These are phyloP conservation scores for Chaetops frenatus DNA, from an alignment of 2,113 vertebrate genomes.

Conservation along the genomic window DNA sequence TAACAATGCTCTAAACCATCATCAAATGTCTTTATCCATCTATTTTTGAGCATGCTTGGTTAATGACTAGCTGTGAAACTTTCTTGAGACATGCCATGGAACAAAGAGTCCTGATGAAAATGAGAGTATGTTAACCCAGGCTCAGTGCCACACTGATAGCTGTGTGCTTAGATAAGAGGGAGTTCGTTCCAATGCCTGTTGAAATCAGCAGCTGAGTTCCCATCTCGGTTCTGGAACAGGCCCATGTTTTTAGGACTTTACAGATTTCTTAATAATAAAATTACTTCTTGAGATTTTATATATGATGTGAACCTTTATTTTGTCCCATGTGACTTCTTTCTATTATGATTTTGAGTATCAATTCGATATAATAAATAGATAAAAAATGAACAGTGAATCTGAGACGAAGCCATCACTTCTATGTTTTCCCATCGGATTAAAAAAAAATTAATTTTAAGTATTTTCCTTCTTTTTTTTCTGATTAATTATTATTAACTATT, in stretches of 20 bases:
- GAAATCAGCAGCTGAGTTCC: not conserved
- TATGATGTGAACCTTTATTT: not conserved
- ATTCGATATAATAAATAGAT: not conserved
- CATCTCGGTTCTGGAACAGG: not conserved
- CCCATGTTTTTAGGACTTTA: not conserved
- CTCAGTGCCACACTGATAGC: conserved; percentile 31
- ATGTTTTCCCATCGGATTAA: not conserved
- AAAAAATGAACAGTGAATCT: not conserved
- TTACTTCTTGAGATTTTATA: not conserved
- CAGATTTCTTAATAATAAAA: not conserved
- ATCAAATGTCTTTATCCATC: not conserved
- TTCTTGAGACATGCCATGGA: not conserved
- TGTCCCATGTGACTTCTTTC: not conserved
- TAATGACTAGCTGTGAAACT: not conserved
- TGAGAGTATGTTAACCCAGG: not conserved
- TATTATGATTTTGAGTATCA: not conserved
- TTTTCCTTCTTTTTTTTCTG: not conserved
- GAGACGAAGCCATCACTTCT: not conserved
- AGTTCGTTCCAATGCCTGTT: not conserved
- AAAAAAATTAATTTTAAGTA: not conserved
- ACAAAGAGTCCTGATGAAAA: not conserved
- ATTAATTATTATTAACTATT: not conserved
- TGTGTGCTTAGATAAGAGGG: not conserved
- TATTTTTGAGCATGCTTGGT: not conserved
- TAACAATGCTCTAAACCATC: not conserved